Evolutionary conservation across 1,140 invertebrate species (phyloP).

Genomic region (Pseudomyrmex pallidus): DNA sequence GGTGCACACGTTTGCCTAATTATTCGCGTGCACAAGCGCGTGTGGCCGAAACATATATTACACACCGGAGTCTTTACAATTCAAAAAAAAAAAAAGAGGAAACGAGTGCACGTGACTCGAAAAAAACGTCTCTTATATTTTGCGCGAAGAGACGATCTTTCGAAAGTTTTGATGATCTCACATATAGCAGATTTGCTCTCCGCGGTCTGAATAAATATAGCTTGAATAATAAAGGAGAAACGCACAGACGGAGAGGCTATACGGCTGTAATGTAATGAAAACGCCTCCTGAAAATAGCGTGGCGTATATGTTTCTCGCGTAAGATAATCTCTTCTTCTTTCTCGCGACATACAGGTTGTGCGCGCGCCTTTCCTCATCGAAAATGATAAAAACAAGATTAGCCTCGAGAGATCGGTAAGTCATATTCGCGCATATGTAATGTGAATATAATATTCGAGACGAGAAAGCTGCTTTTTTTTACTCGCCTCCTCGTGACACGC

Average conservation of each 20-base stretch:
- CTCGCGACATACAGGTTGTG: not conserved
- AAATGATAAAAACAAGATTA: conserved; percentile 15
- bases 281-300: not conserved
- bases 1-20: not conserved
- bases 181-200: not conserved
- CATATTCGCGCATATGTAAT: not conserved
- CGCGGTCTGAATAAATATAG: not conserved
- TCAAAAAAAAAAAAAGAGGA: not conserved
- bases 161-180: not conserved
- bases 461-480: conserved; percentile 16
- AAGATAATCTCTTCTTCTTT: not conserved
- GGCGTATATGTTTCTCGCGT: not conserved
- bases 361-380: not conserved
- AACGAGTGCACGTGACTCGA: not conserved
- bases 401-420: not conserved
- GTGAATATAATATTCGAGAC: conserved; percentile 4
- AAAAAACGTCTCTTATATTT: not conserved
- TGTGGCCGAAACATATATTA: too few relatives aligned
- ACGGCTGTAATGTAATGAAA: conserved; percentile 9
- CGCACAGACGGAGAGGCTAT: not conserved
- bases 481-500: not conserved
- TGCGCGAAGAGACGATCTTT: not conserved
- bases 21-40: not conserved
- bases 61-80: too few relatives aligned
- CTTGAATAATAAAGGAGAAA: conserved; percentile 44